A percentile compares a stretch with the other conserved stretches of the same genome.
These are phyloP conservation scores for Cloeon dipterum DNA, from an alignment of 2,888 invertebrate species.

Conservation along the genomic window DNA sequence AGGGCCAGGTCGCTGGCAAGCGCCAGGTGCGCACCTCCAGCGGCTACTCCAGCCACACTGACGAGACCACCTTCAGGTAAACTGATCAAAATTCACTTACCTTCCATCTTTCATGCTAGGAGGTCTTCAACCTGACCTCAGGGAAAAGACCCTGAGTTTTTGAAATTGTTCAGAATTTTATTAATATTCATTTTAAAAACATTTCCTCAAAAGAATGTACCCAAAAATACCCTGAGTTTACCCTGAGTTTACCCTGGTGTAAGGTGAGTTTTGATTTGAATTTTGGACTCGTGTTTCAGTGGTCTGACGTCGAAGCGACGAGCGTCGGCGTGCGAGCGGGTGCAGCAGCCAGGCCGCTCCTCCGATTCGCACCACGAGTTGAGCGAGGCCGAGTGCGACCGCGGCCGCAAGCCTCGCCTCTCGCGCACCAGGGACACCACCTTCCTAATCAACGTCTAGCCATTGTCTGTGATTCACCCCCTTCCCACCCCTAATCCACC, in stretches of 20 bases:
- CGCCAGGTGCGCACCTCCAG: conserved; percentile 54
- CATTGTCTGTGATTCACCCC: background rate
- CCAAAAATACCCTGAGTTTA: no score
- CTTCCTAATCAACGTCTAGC: conserved; percentile 57
- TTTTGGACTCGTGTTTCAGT: conserved; percentile 2
- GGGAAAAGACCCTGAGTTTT: no score
- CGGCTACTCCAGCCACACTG: conserved; percentile 63
- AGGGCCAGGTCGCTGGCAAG: conserved; percentile 32
- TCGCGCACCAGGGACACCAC: conserved; percentile 17
- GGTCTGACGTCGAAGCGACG: conserved; percentile 1
- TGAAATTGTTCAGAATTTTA: no score
- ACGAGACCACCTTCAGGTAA: conserved; percentile 70
- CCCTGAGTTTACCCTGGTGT: no score
- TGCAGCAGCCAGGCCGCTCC: conserved; percentile 68
- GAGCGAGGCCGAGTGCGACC: conserved; percentile 22
- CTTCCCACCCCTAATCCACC: background rate
- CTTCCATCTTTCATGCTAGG: no score
- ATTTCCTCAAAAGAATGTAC: no score
- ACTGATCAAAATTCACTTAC: no score
- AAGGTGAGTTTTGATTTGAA: no score
- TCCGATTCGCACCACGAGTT: conserved; percentile 31
- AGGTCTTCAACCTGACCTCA: no score
- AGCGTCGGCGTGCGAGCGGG: conserved; percentile 58
- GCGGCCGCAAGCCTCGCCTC: conserved; percentile 12
- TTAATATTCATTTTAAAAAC: no score